Evolutionary conservation across 1,140 invertebrate genomes (phyloP).

Genomic region (Drosophila athabasca): DNA sequence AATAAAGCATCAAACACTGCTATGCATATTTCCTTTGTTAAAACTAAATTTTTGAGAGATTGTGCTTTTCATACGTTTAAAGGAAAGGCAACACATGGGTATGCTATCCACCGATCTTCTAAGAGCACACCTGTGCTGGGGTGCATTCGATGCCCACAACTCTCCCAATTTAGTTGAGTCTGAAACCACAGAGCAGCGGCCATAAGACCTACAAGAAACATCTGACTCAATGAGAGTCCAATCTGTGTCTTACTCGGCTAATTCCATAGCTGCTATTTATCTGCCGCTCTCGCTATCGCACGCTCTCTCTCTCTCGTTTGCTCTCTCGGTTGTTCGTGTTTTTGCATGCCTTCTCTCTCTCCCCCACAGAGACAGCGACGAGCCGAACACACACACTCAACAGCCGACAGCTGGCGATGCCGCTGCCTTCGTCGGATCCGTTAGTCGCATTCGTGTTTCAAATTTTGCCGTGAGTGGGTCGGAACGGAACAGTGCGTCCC

Average conservation of each 20-base stretch:
- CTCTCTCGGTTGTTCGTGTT: no score
- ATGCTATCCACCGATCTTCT: no score
- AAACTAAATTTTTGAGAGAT: no score
- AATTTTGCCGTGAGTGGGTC: slow-evolving; percentile 46
- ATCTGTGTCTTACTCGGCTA: slow-evolving; percentile 37
- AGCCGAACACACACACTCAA: no score
- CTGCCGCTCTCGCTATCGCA: not conserved
- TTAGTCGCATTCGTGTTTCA: slow-evolving; percentile 54
- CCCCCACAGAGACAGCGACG: not conserved
- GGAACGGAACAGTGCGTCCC: slow-evolving; percentile 35
- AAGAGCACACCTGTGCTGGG: slow-evolving; percentile 51
- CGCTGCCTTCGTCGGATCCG: slow-evolving; percentile 30
- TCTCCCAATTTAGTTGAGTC: slow-evolving; percentile 38
- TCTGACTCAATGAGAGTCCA: slow-evolving; percentile 74
- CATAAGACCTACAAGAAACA: slow-evolving; percentile 64
- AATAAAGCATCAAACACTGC: no score
- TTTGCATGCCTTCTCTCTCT: slow-evolving; percentile 5
- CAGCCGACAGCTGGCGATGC: slow-evolving; percentile 7
- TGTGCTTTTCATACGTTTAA: no score
- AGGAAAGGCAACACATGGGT: no score
- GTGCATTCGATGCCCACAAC: not conserved
- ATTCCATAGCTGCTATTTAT: slow-evolving; percentile 1
- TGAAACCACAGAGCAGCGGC: slow-evolving; percentile 30
- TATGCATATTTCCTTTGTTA: no score
- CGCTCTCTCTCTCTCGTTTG: slow-evolving; percentile 1